A percentile compares a stretch with the other conserved stretches of the same genome.
Evolutionary conservation across 1,140 invertebrate genomes (phyloP).

Genomic region (Sitobion miscanthi): DNA sequence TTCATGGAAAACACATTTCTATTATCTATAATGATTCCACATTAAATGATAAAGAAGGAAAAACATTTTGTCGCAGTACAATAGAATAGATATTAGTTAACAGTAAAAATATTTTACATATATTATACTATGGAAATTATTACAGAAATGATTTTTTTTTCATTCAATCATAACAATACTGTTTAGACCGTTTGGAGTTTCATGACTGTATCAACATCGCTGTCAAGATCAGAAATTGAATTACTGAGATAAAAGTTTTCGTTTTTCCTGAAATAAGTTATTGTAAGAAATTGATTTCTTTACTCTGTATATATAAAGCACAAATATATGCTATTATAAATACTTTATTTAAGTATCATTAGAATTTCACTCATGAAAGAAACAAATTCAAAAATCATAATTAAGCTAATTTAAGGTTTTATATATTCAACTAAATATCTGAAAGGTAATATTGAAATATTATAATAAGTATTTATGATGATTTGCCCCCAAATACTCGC

Average conservation of each 20-base stretch:
- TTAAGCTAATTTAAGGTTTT: background rate
- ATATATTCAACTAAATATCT: no score
- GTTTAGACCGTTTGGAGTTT: background rate
- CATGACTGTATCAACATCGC: background rate
- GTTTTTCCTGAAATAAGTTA: background rate
- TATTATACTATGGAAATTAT: background rate
- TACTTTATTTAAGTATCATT: background rate
- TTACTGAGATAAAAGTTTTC: background rate
- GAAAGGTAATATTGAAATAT: no score
- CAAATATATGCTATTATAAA: background rate
- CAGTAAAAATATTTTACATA: background rate
- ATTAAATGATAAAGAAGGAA: background rate
- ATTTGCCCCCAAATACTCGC: no score
- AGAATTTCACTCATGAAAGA: background rate
- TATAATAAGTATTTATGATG: no score
- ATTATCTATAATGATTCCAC: background rate
- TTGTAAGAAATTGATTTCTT: background rate
- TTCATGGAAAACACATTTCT: background rate
- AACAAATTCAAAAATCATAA: background rate
- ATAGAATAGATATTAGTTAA: background rate
- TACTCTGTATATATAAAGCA: background rate
- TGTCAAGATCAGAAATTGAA: conserved; percentile 13
- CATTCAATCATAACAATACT: background rate
- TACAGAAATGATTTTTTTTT: background rate
- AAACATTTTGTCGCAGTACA: background rate